Conservation (phyloP, 2,888 invertebrate genomes). For the Cryptus armator region DNA sequence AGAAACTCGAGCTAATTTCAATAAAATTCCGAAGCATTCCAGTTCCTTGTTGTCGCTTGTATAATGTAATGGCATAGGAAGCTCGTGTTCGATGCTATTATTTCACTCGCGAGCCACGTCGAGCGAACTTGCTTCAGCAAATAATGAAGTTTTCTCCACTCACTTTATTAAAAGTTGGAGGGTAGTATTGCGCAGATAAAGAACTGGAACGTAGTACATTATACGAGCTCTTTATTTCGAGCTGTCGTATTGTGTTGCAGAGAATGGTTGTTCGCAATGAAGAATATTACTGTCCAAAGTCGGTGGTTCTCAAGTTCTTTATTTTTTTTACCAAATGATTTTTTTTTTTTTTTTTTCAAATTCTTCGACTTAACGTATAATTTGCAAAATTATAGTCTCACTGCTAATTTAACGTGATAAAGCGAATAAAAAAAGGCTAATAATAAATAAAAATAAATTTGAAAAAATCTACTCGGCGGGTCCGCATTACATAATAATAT, state of each 20-base stretch:
- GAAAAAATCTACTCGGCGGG: too few relatives aligned
- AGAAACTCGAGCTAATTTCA: slow-evolving; percentile 26
- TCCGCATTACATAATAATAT: neutral
- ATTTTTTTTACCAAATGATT: neutral
- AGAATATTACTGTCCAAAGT: slow-evolving; percentile 2
- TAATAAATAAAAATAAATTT: too few relatives aligned
- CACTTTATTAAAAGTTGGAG: slow-evolving; percentile 22
- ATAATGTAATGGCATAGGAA: neutral
- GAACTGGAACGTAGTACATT: neutral
- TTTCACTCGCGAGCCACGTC: slow-evolving; percentile 12
- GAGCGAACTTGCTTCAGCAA: slow-evolving; percentile 10
- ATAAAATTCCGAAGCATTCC: slow-evolving; percentile 20
- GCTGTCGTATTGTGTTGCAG: neutral
- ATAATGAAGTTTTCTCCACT: slow-evolving; percentile 31
- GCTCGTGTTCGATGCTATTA: slow-evolving; percentile 2
- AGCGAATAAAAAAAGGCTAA: too few relatives aligned
- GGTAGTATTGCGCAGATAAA: slow-evolving; percentile 20
- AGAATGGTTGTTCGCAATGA: neutral
- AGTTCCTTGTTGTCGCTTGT: slow-evolving; percentile 21
- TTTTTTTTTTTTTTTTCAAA: neutral
- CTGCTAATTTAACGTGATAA: too few relatives aligned
- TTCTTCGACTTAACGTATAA: neutral
- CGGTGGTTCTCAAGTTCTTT: neutral
- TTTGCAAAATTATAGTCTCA: neutral
- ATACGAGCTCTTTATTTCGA: slow-evolving; percentile 16